phyloP scores from a whole-genome alignment of 2,113 vertebrate species.

The Syrmaticus mikado region DNA sequence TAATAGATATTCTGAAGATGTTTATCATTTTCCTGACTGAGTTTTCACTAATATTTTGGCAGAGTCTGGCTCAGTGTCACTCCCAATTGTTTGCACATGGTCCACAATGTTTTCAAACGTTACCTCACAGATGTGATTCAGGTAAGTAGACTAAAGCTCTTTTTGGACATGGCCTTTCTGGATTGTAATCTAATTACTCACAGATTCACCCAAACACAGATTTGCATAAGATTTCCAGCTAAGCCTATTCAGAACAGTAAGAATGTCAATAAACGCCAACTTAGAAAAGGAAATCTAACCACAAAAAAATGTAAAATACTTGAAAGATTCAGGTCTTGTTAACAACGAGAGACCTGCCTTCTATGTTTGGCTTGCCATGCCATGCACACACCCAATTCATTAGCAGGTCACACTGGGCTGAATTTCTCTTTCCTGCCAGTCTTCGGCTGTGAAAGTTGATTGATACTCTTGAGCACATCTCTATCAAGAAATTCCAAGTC shows the following conservation, averaged over 20 bases:
- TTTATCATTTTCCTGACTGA: not conserved
- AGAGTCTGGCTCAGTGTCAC: not conserved
- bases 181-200: constrained; percentile 27
- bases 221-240: constrained; percentile 4
- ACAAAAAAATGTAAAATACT: constrained; percentile 21
- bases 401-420: not conserved
- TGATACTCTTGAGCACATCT: not conserved
- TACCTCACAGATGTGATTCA: not conserved
- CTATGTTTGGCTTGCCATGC: not conserved
- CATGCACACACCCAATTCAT: not conserved
- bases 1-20: not conserved
- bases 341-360: not conserved
- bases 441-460: not conserved
- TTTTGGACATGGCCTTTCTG: not conserved
- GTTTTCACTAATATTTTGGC: not conserved
- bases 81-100: not conserved
- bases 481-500: not conserved
- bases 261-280: not conserved
- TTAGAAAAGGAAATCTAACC: constrained; percentile 43
- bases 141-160: not conserved
- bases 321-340: not conserved
- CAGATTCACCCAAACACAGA: not conserved
- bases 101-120: not conserved
- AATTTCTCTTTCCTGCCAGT: not conserved
- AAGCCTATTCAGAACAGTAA: not conserved